A percentile compares a stretch with the other conserved stretches of the same genome.
These are phyloP conservation scores for Xyrichtys novacula DNA, from an alignment of 2,797 vertebrate genomes.

Conservation along the genomic window DNA sequence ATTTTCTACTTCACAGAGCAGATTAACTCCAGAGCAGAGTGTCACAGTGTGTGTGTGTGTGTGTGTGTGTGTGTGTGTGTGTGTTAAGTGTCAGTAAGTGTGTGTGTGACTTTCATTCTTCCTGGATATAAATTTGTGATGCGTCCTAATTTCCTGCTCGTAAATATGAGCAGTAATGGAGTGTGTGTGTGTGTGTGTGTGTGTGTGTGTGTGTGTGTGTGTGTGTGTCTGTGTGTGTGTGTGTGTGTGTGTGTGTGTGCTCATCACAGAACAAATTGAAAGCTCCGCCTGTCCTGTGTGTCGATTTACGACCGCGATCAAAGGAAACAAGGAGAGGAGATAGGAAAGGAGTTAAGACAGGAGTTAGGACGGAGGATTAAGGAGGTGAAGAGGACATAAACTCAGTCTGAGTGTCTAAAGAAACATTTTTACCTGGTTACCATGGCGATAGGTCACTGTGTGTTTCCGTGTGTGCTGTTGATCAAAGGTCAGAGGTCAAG, in stretches of 20 bases:
- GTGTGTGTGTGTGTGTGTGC: constrained; percentile 21
- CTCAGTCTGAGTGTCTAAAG: constrained; percentile 12
- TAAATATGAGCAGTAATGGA: constrained; percentile 94
- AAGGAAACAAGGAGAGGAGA: constrained; percentile 12
- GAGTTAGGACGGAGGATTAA: neutral
- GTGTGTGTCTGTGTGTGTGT: constrained; percentile 6
- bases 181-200: constrained; percentile 71
- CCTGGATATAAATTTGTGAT: constrained; percentile 95
- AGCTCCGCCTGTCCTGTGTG: constrained; percentile 52
- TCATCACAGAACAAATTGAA: constrained; percentile 92
- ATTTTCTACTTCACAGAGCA: constrained; percentile 99
- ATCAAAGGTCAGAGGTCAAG: constrained; percentile 26
- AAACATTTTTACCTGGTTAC: constrained; percentile 32
- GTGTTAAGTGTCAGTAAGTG: constrained; percentile 6
- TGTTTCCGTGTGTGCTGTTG: neutral
- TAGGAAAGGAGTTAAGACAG: neutral
- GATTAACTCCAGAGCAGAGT: constrained; percentile 83
- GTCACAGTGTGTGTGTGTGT: constrained; percentile 25
- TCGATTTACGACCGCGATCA: constrained; percentile 57
- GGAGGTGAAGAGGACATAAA: neutral
- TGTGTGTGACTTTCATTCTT: constrained; percentile 57
- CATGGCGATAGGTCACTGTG: neutral
- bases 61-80: constrained; percentile 7
- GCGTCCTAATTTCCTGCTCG: constrained; percentile 95
- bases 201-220: constrained; percentile 21